Percentiles rank a stretch among this genome's conserved stretches.
Conservation (phyloP, 53 echinoderm and acorn worm species). For the Holothuria scabra region DNA sequence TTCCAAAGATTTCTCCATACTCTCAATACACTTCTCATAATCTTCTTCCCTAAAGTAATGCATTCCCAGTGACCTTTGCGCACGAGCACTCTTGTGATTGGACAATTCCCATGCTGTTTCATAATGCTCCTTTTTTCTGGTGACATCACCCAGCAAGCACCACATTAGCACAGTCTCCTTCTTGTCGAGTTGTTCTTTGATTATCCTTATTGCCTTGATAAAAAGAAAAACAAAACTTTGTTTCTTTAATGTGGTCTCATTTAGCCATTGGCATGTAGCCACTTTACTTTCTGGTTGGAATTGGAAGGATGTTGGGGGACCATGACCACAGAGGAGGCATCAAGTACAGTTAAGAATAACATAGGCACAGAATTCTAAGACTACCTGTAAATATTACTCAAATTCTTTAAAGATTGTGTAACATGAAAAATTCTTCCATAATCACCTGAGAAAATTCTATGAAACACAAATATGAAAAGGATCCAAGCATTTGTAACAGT, state of each 20-base stretch:
- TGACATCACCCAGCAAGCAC: conserved; percentile 95
- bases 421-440: no score
- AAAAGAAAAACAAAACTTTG: neutral
- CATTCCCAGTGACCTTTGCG: conserved; percentile 85
- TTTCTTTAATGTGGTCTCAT: neutral
- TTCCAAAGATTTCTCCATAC: conserved; percentile 84
- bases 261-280: no score
- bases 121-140: conserved; percentile 78
- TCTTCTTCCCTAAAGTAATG: conserved; percentile 76
- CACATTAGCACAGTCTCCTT: conserved; percentile 87
- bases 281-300: no score
- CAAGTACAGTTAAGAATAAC: neutral
- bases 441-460: no score
- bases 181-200: conserved; percentile 74
- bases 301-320: neutral
- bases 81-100: conserved; percentile 78
- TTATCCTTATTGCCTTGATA: conserved; percentile 75
- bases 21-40: conserved; percentile 82
- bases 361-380: no score
- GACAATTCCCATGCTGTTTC: conserved; percentile 96
- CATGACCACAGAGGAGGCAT: neutral
- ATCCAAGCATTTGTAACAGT: no score
- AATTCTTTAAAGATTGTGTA: no score
- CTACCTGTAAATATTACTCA: no score
- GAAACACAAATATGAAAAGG: no score